Percentiles rank a stretch among this genome's conserved stretches.
Conservation (phyloP, 1,140 invertebrate genomes). For the Drosophila insularis region DNA sequence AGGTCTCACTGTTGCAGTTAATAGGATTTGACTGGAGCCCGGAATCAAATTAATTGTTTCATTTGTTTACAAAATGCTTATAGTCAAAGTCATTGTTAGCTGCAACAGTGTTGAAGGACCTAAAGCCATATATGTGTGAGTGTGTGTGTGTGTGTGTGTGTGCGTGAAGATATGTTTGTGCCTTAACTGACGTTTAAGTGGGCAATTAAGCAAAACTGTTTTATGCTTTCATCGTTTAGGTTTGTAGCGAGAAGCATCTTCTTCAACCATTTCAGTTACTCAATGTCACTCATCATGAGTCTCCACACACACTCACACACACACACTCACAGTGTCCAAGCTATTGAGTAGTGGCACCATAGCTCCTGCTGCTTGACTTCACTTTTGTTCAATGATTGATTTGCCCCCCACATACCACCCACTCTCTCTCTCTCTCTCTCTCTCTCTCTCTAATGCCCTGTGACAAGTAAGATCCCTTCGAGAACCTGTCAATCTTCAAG, state of each 20-base stretch:
- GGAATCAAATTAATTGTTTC: slow-evolving; percentile 77
- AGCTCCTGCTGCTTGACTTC: background rate
- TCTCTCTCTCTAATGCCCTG: too few species aligned
- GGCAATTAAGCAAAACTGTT: slow-evolving; percentile 71
- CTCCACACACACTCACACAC: background rate
- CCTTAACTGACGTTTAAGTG: slow-evolving; percentile 56
- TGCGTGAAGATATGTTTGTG: slow-evolving; percentile 3
- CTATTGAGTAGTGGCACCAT: too few species aligned
- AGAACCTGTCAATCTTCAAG: too few species aligned
- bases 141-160: background rate
- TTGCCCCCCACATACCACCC: background rate
- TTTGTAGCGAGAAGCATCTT: background rate
- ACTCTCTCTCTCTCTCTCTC: background rate
- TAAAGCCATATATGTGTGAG: background rate
- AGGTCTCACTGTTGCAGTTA: slow-evolving; percentile 54
- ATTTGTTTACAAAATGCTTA: slow-evolving; percentile 63
- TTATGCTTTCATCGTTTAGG: slow-evolving; percentile 58
- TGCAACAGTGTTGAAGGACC: slow-evolving; percentile 39
- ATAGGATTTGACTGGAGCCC: slow-evolving; percentile 67
- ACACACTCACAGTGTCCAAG: background rate
- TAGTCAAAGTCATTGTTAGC: slow-evolving; percentile 37
- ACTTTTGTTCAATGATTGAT: background rate
- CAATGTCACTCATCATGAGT: slow-evolving; percentile 4
- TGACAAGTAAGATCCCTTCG: too few species aligned
- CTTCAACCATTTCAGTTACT: background rate